phyloP scores from a whole-genome alignment of 2,113 vertebrate genomes.

The Stigmatopora nigra region DNA sequence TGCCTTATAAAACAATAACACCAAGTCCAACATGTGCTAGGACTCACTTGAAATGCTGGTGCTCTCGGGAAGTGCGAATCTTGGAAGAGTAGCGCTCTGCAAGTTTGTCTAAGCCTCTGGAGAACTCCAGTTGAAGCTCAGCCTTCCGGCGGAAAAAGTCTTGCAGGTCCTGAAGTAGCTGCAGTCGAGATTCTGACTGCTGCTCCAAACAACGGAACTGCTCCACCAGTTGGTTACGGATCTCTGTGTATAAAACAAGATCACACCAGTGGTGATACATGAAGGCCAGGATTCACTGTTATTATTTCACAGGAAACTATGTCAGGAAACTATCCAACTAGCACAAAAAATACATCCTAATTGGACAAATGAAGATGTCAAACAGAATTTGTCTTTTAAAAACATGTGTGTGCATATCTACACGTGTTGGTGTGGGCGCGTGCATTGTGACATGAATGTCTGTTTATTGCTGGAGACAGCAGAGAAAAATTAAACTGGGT shows the following conservation, averaged over 20 bases:
- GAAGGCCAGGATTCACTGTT: slow-evolving; percentile 20
- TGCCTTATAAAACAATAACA: not conserved
- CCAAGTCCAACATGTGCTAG: not conserved
- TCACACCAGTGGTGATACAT: slow-evolving; percentile 6
- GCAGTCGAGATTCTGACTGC: slow-evolving; percentile 86
- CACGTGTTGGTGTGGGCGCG: slow-evolving; percentile 21
- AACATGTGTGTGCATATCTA: slow-evolving; percentile 12
- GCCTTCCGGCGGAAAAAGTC: slow-evolving; percentile 94
- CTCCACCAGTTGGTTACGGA: slow-evolving; percentile 89
- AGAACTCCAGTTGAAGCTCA: slow-evolving; percentile 90
- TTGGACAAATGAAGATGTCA: slow-evolving; percentile 41
- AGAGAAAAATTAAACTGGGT: slow-evolving; percentile 68
- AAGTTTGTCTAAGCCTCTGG: slow-evolving; percentile 88
- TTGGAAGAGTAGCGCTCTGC: slow-evolving; percentile 89
- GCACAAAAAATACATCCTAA: slow-evolving; percentile 40
- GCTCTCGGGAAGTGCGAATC: slow-evolving; percentile 87
- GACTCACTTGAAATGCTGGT: slow-evolving; percentile 89
- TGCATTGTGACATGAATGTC: slow-evolving; percentile 54
- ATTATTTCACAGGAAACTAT: slow-evolving; percentile 13
- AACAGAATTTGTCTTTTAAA: slow-evolving; percentile 34
- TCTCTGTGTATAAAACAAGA: slow-evolving; percentile 71
- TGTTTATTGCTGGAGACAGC: slow-evolving; percentile 63
- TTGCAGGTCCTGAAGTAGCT: slow-evolving; percentile 92
- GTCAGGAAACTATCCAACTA: slow-evolving; percentile 7
- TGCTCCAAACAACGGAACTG: slow-evolving; percentile 95